These are phyloP conservation scores for Squalus acanthias DNA, from an alignment of 2,797 vertebrate genomes.

Conservation along the genomic window DNA sequence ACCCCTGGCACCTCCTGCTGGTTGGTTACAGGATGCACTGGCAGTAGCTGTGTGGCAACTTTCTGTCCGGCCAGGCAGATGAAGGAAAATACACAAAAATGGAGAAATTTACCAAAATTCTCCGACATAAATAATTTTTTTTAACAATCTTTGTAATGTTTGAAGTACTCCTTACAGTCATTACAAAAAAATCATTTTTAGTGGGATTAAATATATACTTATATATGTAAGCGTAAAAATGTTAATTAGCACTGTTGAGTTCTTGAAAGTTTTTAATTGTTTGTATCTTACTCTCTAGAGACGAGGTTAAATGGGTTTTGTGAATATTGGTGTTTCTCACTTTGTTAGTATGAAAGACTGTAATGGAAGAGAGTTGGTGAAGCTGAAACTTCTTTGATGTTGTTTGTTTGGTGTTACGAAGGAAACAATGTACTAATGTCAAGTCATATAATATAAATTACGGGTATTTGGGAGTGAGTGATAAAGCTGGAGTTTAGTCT, in stretches of 20 bases:
- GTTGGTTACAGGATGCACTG: background rate
- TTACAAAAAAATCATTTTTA: background rate
- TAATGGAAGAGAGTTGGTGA: too few relatives aligned
- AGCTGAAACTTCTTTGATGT: background rate
- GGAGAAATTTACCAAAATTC: background rate
- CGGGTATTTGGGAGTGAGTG: background rate
- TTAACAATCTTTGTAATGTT: background rate
- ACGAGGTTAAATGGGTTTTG: background rate
- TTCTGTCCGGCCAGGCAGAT: background rate
- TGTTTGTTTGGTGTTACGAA: background rate
- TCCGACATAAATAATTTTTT: background rate
- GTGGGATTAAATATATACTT: background rate
- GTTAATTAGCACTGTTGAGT: slow-evolving; percentile 14
- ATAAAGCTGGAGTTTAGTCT: background rate
- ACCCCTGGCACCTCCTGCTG: background rate
- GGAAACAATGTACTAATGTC: background rate
- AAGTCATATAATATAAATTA: background rate
- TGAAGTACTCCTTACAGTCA: background rate
- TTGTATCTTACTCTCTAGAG: background rate
- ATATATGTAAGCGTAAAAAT: background rate
- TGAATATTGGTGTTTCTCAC: background rate
- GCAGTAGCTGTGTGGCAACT: background rate
- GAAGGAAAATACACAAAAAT: background rate
- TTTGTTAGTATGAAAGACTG: background rate
- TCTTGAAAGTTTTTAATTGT: background rate